Conservation (phyloP, 2,888 invertebrate species). For the Cinara cedri region DNA sequence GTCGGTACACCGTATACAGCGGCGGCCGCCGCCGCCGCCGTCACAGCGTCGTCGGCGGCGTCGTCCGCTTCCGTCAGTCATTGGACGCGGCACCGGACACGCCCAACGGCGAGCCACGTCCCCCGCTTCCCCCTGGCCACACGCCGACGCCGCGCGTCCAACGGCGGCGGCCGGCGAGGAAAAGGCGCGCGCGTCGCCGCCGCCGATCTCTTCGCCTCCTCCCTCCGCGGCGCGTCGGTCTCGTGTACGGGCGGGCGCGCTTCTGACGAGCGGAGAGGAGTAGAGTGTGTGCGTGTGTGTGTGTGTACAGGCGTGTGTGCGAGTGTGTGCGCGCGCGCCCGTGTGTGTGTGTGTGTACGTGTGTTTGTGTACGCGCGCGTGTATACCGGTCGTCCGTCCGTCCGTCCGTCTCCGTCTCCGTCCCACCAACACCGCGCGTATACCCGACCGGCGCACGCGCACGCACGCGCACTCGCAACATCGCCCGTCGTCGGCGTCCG, state of each 20-base stretch:
- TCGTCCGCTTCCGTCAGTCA: constrained; percentile 34
- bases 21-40: neutral
- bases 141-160: neutral
- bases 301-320: too few relatives aligned
- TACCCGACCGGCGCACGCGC: neutral
- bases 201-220: too few relatives aligned
- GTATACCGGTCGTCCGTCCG: constrained; percentile 50
- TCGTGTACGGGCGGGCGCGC: constrained; percentile 51
- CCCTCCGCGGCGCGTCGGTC: constrained; percentile 20
- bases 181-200: constrained; percentile 24
- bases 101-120: constrained; percentile 36
- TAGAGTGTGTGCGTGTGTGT: too few relatives aligned
- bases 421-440: neutral
- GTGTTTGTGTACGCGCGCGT: too few relatives aligned
- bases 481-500: too few relatives aligned
- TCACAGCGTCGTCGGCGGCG: neutral
- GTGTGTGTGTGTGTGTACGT: too few relatives aligned
- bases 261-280: too few relatives aligned
- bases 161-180: constrained; percentile 1
- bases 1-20: neutral
- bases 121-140: constrained; percentile 16
- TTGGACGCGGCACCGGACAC: constrained; percentile 46
- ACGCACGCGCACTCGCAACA: neutral
- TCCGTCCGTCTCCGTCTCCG: neutral
- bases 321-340: too few relatives aligned